phyloP scores from a whole-genome alignment of 2,113 vertebrate genomes.

The Oryzias melastigma region DNA sequence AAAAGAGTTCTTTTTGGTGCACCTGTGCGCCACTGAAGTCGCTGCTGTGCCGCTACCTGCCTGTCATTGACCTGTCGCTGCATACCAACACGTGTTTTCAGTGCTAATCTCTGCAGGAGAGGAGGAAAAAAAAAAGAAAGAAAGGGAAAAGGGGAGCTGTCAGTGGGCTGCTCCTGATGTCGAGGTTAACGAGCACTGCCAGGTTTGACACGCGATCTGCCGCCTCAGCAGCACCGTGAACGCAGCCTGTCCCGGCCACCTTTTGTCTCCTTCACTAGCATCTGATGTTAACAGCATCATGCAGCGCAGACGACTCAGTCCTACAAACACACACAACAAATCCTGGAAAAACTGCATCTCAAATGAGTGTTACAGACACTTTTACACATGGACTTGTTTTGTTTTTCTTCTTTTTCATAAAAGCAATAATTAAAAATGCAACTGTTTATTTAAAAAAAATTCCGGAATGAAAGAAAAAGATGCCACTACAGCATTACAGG shows the following conservation, averaged over 20 bases:
- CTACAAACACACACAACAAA: slow-evolving; percentile 1
- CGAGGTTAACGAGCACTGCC: slow-evolving; percentile 58
- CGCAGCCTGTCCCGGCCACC: slow-evolving; percentile 51
- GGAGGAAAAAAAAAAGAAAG: slow-evolving; percentile 10
- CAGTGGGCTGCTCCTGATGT: slow-evolving; percentile 52
- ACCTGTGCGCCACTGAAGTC: slow-evolving; percentile 45
- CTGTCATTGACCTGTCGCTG: slow-evolving; percentile 39
- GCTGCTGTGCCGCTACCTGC: slow-evolving; percentile 18
- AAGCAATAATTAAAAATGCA: too few relatives aligned
- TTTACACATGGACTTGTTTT: too few relatives aligned
- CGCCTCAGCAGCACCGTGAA: slow-evolving; percentile 36
- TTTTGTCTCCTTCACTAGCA: slow-evolving; percentile 48
- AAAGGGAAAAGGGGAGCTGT: slow-evolving; percentile 26
- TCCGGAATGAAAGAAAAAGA: too few relatives aligned
- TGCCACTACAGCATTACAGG: too few relatives aligned
- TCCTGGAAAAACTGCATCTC: too few relatives aligned
- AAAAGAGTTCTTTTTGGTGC: neutral
- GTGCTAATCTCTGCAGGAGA: slow-evolving; percentile 11
- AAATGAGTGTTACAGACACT: too few relatives aligned
- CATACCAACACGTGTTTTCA: slow-evolving; percentile 29
- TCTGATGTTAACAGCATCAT: slow-evolving; percentile 33
- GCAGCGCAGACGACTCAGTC: slow-evolving; percentile 14
- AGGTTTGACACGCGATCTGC: slow-evolving; percentile 49
- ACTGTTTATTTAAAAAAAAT: too few relatives aligned
- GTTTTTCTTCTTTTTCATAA: too few relatives aligned